phyloP scores from a whole-genome alignment of 2,797 vertebrate species.

The Schizopygopsis malacanthus region DNA sequence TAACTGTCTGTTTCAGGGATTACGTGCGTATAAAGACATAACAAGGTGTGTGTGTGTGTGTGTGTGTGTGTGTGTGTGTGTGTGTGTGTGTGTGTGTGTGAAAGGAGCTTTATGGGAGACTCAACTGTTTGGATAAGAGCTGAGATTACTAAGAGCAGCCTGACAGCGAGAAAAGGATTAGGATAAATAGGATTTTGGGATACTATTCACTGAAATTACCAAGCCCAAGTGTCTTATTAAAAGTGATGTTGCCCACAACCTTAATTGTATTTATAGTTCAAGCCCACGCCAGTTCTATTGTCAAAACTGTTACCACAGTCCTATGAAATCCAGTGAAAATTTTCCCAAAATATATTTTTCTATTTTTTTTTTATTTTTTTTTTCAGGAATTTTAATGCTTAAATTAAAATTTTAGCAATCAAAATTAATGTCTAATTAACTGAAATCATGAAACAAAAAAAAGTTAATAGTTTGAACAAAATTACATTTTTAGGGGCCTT shows the following conservation, averaged over 20 bases:
- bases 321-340: neutral
- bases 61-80: neutral
- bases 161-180: neutral
- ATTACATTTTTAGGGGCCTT: too few species aligned
- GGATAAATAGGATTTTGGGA: neutral
- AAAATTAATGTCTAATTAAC: neutral
- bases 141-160: slow-evolving; percentile 5
- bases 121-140: neutral
- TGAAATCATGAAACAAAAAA: neutral
- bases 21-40: slow-evolving; percentile 4
- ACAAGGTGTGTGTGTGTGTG: neutral
- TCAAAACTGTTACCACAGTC: neutral
- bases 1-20: slow-evolving; percentile 6
- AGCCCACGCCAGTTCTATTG: neutral
- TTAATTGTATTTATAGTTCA: neutral
- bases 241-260: neutral
- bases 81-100: neutral
- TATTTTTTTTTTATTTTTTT: neutral
- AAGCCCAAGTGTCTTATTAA: neutral
- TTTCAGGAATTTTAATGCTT: neutral
- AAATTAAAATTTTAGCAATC: neutral
- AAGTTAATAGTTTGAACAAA: too few species aligned
- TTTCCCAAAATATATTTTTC: neutral
- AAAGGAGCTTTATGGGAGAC: slow-evolving; percentile 21
- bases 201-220: neutral